Evolutionary conservation across 2,113 vertebrate genomes (phyloP).

Genomic region (Anarrhichthys ocellatus): DNA sequence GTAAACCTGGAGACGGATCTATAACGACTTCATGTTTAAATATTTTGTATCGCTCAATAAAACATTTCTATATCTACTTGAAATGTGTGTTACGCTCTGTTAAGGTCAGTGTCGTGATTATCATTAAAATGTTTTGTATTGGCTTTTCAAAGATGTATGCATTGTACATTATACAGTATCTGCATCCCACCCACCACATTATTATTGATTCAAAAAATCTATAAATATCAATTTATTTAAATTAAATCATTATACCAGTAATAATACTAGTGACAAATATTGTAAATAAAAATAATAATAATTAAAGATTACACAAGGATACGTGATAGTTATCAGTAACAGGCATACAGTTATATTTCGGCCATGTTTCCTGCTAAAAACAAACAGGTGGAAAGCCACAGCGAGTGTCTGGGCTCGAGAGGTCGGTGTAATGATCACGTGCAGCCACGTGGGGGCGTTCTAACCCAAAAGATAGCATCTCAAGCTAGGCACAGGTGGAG

Average conservation of each 20-base stretch:
- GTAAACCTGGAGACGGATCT: constrained; percentile 15
- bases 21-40: constrained; percentile 36
- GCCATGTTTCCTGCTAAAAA: too few species aligned
- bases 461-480: background rate
- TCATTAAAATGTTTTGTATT: background rate
- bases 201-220: background rate
- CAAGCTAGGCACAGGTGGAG: fast-evolving
- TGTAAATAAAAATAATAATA: background rate
- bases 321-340: background rate
- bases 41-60: constrained; percentile 73
- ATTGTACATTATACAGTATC: background rate
- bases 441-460: background rate
- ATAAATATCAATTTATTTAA: background rate
- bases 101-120: background rate
- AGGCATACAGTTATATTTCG: background rate
- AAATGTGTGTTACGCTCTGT: background rate
- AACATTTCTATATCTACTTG: constrained; percentile 39
- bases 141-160: background rate
- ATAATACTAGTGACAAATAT: background rate
- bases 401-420: background rate
- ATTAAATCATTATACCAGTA: background rate
- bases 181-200: background rate
- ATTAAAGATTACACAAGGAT: background rate
- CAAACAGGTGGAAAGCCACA: too few species aligned
- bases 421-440: background rate